Percentiles rank a stretch among this genome's conserved stretches.
Evolutionary conservation across 2,888 invertebrate species (phyloP).

Genomic region (Temnothorax rugatulus): DNA sequence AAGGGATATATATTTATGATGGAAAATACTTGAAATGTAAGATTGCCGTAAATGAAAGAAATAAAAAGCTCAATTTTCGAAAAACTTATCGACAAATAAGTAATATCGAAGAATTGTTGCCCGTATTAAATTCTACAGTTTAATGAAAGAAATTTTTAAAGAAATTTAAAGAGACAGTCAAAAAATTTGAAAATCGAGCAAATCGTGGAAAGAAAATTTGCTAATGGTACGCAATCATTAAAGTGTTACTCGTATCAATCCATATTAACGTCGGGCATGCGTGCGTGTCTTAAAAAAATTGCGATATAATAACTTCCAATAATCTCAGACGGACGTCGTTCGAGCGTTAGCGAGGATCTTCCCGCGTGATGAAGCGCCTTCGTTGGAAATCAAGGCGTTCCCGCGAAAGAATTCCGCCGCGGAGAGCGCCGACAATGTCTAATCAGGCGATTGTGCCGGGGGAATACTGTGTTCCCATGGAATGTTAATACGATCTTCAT

Average conservation of each 20-base stretch:
- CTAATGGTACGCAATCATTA: not conserved
- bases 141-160: not conserved
- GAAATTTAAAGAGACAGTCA: not conserved
- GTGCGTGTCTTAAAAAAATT: not conserved
- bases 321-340: not conserved
- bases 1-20: not conserved
- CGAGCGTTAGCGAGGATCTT: constrained; percentile 2
- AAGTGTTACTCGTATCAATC: constrained; percentile 12
- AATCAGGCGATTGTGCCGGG: constrained; percentile 80
- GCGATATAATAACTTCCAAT: constrained; percentile 14
- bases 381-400: constrained; percentile 72
- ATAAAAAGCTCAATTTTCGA: not conserved
- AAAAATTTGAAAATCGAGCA: not conserved
- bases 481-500: constrained; percentile 84
- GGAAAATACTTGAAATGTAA: not conserved
- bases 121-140: not conserved
- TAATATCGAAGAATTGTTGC: not conserved
- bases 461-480: constrained; percentile 85
- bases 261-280: constrained; percentile 6
- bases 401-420: constrained; percentile 58
- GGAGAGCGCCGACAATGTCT: constrained; percentile 72
- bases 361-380: constrained; percentile 31
- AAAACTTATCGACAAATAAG: not conserved
- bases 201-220: not conserved
- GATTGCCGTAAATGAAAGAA: not conserved